phyloP scores from a whole-genome alignment of 2,113 vertebrate species.

The Shinisaurus crocodilurus region DNA sequence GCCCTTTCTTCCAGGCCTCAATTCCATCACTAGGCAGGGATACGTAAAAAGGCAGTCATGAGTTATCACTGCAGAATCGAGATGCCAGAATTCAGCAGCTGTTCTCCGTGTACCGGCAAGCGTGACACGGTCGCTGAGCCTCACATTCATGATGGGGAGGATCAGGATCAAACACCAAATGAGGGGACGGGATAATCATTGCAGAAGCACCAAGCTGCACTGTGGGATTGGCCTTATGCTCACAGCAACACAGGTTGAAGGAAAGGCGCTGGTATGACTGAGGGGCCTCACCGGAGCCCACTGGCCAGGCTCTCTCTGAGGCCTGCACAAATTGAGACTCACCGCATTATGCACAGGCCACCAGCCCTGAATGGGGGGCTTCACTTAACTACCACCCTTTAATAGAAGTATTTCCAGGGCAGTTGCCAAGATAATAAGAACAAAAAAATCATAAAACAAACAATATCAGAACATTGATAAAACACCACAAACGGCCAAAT shows the following conservation, averaged over 20 bases:
- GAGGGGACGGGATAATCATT: neutral
- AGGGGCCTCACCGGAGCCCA: neutral
- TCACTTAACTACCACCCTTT: too few species aligned
- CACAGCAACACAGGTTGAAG: neutral
- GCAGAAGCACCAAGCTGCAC: neutral
- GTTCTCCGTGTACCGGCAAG: constrained; percentile 16
- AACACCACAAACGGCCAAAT: neutral
- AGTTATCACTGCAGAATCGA: neutral
- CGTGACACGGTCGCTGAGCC: neutral
- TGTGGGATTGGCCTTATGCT: neutral
- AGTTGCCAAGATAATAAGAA: too few species aligned
- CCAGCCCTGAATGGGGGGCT: too few species aligned
- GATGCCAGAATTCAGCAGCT: constrained; percentile 4
- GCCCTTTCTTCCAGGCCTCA: constrained; percentile 87
- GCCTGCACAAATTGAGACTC: too few species aligned
- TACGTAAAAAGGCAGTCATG: constrained; percentile 16
- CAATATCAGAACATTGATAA: too few species aligned
- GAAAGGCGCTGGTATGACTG: neutral
- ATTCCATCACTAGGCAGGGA: constrained; percentile 75
- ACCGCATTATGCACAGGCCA: too few species aligned
- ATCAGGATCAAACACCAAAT: neutral
- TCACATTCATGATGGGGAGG: neutral
- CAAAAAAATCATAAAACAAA: too few species aligned
- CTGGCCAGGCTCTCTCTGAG: neutral
- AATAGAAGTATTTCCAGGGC: too few species aligned